A percentile compares a stretch with the other conserved stretches of the same genome.
Evolutionary conservation across 2,888 invertebrate species (phyloP).

Genomic region (Lasioglossum morio): DNA sequence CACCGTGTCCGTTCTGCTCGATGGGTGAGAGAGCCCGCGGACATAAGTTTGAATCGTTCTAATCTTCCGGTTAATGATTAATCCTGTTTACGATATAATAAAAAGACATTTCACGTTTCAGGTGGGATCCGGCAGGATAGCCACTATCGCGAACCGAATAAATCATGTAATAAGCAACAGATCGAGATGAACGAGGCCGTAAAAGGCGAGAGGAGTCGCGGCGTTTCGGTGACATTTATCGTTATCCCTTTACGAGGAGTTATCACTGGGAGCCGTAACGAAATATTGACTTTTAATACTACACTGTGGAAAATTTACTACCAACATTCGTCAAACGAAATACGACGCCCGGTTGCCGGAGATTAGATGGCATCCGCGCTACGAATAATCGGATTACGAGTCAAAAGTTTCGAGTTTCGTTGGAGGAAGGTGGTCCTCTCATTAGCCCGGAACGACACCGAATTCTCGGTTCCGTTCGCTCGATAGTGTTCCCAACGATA

Average conservation of each 20-base stretch:
- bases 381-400: slow-evolving; percentile 56
- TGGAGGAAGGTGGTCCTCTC: slow-evolving; percentile 39
- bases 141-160: slow-evolving; percentile 51
- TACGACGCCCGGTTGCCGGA: slow-evolving; percentile 52
- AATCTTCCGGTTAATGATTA: background rate
- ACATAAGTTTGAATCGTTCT: background rate
- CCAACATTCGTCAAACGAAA: slow-evolving; percentile 66
- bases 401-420: slow-evolving; percentile 61
- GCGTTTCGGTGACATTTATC: slow-evolving; percentile 61
- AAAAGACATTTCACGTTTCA: background rate
- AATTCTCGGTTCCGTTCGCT: background rate
- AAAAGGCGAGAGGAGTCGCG: slow-evolving; percentile 60
- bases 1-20: background rate
- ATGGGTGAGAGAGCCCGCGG: background rate
- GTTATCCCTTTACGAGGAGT: slow-evolving; percentile 61
- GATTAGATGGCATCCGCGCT: slow-evolving; percentile 60
- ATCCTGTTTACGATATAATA: background rate
- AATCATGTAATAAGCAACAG: slow-evolving; percentile 61
- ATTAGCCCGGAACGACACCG: slow-evolving; percentile 21
- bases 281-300: slow-evolving; percentile 56
- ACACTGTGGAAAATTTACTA: slow-evolving; percentile 64
- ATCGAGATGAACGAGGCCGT: slow-evolving; percentile 54
- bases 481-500: slow-evolving; percentile 3
- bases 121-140: background rate
- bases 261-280: slow-evolving; percentile 60